phyloP scores from a whole-genome alignment of 2,113 vertebrate species.

The Ariopsis seemanni region DNA sequence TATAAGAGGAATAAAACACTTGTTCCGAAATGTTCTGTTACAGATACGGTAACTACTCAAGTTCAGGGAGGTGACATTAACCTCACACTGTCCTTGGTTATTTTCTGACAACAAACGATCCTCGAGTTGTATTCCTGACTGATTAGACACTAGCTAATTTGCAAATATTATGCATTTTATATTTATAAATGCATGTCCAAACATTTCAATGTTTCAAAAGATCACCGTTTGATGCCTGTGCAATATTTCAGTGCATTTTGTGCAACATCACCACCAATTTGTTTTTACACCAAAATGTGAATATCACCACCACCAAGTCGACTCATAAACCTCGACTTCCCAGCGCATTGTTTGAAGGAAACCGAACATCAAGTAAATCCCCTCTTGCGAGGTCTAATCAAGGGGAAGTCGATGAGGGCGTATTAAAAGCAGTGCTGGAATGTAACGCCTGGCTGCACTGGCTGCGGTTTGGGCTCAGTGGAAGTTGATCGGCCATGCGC shows the following conservation, averaged over 20 bases:
- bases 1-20: too few species aligned
- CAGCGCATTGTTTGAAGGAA: neutral
- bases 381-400: neutral
- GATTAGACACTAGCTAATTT: neutral
- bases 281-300: too few species aligned
- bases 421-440: neutral
- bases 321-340: neutral
- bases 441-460: neutral
- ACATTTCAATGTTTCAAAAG: neutral
- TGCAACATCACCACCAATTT: neutral
- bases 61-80: too few species aligned
- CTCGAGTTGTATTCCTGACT: neutral
- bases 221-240: neutral
- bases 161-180: neutral
- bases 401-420: neutral
- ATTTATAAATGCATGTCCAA: neutral
- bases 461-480: neutral
- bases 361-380: neutral
- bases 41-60: too few species aligned
- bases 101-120: too few species aligned
- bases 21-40: too few species aligned
- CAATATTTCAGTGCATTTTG: neutral
- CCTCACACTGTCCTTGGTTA: too few species aligned
- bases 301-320: neutral
- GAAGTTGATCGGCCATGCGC: conserved; percentile 13